These are phyloP conservation scores for Alouatta palliata DNA, from an alignment of 2,113 vertebrate genomes.

Conservation along the genomic window DNA sequence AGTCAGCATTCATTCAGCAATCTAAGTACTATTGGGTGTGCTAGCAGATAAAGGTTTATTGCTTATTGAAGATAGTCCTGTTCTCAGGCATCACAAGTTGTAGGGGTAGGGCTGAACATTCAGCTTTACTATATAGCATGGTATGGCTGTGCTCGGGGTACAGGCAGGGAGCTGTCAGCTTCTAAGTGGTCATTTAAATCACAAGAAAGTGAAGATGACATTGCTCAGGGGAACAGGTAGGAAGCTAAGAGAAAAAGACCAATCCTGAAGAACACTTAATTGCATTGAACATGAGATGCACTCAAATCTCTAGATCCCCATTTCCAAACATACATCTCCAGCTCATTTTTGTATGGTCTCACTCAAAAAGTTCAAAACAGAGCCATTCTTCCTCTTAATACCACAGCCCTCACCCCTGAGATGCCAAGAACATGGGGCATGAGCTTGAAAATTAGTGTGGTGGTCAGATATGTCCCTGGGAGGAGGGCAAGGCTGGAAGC, in stretches of 20 bases:
- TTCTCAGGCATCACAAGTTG: not conserved
- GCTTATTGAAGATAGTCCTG: not conserved
- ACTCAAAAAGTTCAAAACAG: not conserved
- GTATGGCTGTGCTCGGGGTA: not conserved
- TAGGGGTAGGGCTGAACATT: not conserved
- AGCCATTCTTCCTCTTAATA: not conserved
- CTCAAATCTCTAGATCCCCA: not conserved
- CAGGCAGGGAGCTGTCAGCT: too few species aligned
- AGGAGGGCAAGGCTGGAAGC: not conserved
- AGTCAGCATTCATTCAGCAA: not conserved
- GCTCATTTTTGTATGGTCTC: not conserved
- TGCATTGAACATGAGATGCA: not conserved
- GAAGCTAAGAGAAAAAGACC: not conserved
- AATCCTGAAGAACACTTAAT: not conserved
- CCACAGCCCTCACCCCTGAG: not conserved
- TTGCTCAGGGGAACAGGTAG: not conserved
- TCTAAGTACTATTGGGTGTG: not conserved
- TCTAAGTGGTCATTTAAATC: too few species aligned
- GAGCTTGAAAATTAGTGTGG: not conserved
- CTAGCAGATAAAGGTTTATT: not conserved
- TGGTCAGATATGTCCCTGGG: not conserved
- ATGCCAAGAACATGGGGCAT: not conserved
- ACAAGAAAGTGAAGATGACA: not conserved
- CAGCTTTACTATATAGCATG: accelerated
- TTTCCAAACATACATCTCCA: not conserved